These are phyloP conservation scores for Cheilosia grossa DNA, from an alignment of 2,888 invertebrate genomes.

Conservation along the genomic window DNA sequence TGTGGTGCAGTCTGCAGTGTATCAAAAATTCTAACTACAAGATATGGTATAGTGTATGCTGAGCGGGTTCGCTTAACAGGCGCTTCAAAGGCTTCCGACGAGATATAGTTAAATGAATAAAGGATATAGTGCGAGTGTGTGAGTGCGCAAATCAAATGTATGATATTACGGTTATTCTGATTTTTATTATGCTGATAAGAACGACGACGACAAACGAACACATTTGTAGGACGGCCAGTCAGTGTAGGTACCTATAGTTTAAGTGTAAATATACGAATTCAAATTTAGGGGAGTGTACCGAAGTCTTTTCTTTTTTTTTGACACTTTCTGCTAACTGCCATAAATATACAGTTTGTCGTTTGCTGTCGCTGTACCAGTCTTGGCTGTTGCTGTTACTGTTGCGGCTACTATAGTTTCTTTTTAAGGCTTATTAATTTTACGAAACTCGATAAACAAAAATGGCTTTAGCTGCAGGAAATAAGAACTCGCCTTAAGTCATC, in stretches of 20 bases:
- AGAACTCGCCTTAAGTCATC: too few relatives aligned
- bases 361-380: neutral
- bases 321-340: too few relatives aligned
- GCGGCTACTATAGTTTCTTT: neutral
- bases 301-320: neutral
- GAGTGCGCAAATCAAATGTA: constrained; percentile 56
- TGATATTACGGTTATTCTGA: constrained; percentile 64
- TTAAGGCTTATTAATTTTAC: too few relatives aligned
- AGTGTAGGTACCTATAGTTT: constrained; percentile 50
- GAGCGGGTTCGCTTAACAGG: constrained; percentile 10
- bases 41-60: constrained; percentile 9
- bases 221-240: constrained; percentile 30
- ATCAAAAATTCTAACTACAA: constrained; percentile 16
- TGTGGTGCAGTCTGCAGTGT: constrained; percentile 61
- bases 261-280: constrained; percentile 61
- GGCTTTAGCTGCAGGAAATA: too few relatives aligned
- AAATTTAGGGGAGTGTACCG: constrained; percentile 58
- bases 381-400: neutral
- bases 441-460: too few relatives aligned
- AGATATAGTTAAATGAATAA: constrained; percentile 1
- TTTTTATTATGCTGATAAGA: constrained; percentile 68
- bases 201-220: constrained; percentile 63
- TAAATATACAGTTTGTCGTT: too few relatives aligned
- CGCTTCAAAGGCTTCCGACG: neutral
- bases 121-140: constrained; percentile 20